Percentiles rank a stretch among this genome's conserved stretches.
These are phyloP conservation scores for Falco columbarius DNA, from an alignment of 2,797 vertebrate genomes.

Conservation along the genomic window DNA sequence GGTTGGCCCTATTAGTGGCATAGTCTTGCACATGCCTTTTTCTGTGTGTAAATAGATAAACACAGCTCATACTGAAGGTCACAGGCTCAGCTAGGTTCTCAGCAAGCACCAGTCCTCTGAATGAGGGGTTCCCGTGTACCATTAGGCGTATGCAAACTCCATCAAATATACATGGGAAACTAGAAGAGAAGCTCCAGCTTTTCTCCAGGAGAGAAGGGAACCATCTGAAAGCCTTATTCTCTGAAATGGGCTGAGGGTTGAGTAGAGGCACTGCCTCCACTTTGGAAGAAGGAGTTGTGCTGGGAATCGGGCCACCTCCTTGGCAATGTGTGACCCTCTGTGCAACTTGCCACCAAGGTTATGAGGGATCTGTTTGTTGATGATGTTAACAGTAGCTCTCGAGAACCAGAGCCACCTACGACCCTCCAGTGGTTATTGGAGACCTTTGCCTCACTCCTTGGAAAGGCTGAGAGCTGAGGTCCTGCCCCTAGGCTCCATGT, in stretches of 20 bases:
- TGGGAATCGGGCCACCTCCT: background rate
- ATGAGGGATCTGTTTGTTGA: background rate
- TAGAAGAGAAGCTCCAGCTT: background rate
- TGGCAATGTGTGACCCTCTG: background rate
- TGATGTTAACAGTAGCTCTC: background rate
- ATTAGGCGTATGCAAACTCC: background rate
- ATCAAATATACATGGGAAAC: background rate
- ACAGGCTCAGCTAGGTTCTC: background rate
- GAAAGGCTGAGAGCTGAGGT: background rate
- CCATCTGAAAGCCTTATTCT: background rate
- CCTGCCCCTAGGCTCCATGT: background rate
- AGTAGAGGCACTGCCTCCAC: background rate
- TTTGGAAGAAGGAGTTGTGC: background rate
- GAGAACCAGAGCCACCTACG: background rate
- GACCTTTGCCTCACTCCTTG: background rate
- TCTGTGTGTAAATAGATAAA: background rate
- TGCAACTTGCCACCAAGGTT: background rate
- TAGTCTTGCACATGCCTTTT: background rate
- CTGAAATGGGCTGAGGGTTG: background rate
- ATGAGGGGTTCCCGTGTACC: background rate
- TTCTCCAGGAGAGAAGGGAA: background rate
- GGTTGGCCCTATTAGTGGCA: background rate
- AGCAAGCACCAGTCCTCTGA: background rate
- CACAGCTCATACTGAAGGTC: background rate
- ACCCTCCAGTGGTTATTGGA: background rate